These are phyloP conservation scores for Saimiri boliviensis DNA, from an alignment of 2,113 vertebrate genomes.

Conservation along the genomic window DNA sequence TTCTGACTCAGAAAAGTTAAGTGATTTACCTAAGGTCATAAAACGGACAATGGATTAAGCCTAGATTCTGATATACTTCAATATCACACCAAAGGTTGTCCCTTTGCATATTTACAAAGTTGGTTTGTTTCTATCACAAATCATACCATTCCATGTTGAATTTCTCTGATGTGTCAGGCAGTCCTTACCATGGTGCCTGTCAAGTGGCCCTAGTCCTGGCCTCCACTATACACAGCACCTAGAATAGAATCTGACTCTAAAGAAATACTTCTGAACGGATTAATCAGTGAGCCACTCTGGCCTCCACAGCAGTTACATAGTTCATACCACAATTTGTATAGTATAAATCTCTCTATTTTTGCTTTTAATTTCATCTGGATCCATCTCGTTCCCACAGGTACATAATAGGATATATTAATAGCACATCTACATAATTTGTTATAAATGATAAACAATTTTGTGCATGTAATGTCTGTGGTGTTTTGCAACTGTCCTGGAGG, in stretches of 20 bases:
- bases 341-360: background rate
- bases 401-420: background rate
- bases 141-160: too few relatives aligned
- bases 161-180: background rate
- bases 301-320: background rate
- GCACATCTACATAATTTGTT: background rate
- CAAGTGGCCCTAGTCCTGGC: background rate
- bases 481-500: background rate
- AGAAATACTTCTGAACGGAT: too few relatives aligned
- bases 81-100: background rate
- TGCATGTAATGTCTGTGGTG: background rate
- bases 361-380: constrained; percentile 20
- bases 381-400: background rate
- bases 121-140: background rate
- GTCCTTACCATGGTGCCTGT: background rate
- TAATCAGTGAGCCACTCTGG: too few relatives aligned
- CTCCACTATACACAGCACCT: background rate
- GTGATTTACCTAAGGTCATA: background rate
- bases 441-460: background rate
- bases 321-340: background rate
- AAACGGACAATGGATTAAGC: background rate
- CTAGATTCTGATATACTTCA: background rate
- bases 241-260: too few relatives aligned
- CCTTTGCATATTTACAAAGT: background rate
- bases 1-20: background rate